Percentiles rank a stretch among this genome's conserved stretches.
Evolutionary conservation across 2,113 vertebrate genomes (phyloP).

Genomic region (Pandion haliaetus): DNA sequence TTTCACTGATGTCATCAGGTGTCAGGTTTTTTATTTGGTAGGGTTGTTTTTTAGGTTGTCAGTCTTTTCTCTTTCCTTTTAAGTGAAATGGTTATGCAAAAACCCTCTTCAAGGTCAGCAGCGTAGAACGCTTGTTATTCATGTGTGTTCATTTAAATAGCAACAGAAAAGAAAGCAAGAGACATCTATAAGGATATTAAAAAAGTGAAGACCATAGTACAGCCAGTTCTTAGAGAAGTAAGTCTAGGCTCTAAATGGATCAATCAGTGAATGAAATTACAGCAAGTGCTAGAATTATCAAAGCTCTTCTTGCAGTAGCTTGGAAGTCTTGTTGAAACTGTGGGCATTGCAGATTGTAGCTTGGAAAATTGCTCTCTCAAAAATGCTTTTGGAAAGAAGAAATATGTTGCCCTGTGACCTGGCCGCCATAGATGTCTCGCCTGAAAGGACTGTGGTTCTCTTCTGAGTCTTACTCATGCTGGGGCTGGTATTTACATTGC

Average conservation of each 20-base stretch:
- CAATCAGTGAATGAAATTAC: neutral
- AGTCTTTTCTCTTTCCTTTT: neutral
- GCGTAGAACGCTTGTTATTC: neutral
- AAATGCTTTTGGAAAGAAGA: neutral
- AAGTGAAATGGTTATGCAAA: neutral
- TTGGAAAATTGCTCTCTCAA: neutral
- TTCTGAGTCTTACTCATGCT: neutral
- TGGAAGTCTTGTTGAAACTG: neutral
- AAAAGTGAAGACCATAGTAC: neutral
- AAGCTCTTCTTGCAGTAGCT: neutral
- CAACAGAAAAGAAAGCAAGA: neutral
- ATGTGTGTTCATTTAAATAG: neutral
- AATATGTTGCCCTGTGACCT: neutral
- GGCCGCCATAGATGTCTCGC: neutral
- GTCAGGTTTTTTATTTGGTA: neutral
- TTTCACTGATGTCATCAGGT: neutral
- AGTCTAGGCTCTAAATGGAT: neutral
- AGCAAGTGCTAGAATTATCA: neutral
- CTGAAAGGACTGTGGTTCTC: neutral
- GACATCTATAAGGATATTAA: neutral
- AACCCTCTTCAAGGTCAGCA: neutral
- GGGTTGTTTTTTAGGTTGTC: neutral
- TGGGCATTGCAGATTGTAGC: neutral
- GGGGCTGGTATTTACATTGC: neutral
- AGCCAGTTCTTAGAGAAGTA: neutral